phyloP scores from a whole-genome alignment of 2,888 invertebrate genomes.

The Ichneumon xanthorius region DNA sequence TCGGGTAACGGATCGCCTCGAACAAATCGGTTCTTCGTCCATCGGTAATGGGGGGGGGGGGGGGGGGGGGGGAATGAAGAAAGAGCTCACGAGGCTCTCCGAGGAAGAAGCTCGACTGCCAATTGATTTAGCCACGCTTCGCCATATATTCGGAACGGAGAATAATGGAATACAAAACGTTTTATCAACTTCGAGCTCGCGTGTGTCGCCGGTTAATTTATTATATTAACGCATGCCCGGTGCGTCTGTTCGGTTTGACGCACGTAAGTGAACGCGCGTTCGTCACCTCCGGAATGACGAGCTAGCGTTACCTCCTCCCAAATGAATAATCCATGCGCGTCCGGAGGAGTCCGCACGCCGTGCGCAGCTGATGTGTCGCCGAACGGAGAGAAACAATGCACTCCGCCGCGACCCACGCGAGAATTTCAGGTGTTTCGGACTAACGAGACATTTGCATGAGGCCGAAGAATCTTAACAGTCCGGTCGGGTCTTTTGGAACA shows the following conservation, averaged over 20 bases:
- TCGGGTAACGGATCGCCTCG: constrained; percentile 57
- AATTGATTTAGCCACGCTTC: constrained; percentile 54
- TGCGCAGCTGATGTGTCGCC: constrained; percentile 45
- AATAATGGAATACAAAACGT: constrained; percentile 41
- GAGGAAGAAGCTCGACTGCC: constrained; percentile 48
- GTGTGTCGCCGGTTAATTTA: constrained; percentile 40
- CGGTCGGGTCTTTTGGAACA: background rate
- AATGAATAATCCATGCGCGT: constrained; percentile 81
- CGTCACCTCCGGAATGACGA: constrained; percentile 59
- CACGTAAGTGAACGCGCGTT: constrained; percentile 55
- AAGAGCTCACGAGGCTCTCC: background rate
- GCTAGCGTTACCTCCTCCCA: constrained; percentile 29
- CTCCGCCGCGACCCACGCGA: constrained; percentile 69
- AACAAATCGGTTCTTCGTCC: constrained; percentile 63
- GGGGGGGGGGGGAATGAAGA: background rate
- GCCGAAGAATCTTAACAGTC: constrained; percentile 59
- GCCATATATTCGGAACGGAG: constrained; percentile 28
- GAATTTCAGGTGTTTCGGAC: constrained; percentile 78
- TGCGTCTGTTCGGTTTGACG: constrained; percentile 61
- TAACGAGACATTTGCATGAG: constrained; percentile 80
- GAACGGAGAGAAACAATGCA: constrained; percentile 72
- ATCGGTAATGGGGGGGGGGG: constrained; percentile 11
- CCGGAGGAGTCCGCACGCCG: constrained; percentile 54
- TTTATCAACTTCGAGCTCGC: constrained; percentile 15
- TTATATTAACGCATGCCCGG: constrained; percentile 48